Conservation (phyloP, 2,113 vertebrate species). For the Carettochelys insculpta region DNA sequence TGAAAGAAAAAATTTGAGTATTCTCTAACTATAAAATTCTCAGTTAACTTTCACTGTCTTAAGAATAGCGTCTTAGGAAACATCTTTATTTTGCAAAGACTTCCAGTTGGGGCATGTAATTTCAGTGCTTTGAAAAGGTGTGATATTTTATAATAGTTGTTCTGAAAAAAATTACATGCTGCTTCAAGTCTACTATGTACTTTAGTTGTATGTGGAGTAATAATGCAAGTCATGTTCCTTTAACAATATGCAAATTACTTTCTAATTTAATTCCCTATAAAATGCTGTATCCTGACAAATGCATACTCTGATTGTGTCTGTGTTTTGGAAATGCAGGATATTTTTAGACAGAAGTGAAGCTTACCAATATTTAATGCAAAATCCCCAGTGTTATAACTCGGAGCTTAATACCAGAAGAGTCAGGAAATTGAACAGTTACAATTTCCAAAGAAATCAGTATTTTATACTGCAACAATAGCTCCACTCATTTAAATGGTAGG, state of each 20-base stretch:
- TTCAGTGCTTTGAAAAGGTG: constrained; percentile 41
- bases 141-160: background rate
- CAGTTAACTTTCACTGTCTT: background rate
- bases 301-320: background rate
- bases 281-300: background rate
- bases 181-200: background rate
- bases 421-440: background rate
- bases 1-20: background rate
- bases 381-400: background rate
- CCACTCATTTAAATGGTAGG: background rate
- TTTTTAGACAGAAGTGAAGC: background rate
- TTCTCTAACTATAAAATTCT: background rate
- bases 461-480: background rate
- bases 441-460: background rate
- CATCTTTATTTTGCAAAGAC: constrained; percentile 9
- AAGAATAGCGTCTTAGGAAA: background rate
- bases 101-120: background rate
- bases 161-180: too few relatives aligned
- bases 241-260: background rate
- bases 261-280: background rate
- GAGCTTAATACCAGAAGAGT: background rate
- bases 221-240: background rate
- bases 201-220: background rate
- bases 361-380: background rate
- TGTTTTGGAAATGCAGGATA: background rate